Percentiles rank a stretch among this genome's conserved stretches.
phyloP scores from a whole-genome alignment of 2,113 vertebrate genomes.

The Glaucidium brasilianum region DNA sequence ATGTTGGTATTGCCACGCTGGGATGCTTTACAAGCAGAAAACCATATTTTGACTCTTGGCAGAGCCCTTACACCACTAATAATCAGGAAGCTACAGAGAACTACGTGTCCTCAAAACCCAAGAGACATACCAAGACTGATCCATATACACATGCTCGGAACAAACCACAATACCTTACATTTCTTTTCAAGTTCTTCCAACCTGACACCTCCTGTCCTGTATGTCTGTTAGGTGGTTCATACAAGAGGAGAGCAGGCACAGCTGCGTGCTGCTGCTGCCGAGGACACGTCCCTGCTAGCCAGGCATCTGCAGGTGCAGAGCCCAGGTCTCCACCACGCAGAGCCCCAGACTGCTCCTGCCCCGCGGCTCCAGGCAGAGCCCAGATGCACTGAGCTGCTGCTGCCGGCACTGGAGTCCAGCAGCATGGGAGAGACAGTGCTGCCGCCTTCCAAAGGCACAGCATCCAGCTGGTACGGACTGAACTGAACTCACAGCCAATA shows the following conservation, averaged over 20 bases:
- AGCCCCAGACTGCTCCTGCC: not conserved
- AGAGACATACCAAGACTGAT: not conserved
- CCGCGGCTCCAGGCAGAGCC: not conserved
- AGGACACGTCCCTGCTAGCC: not conserved
- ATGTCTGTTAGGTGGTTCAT: accelerated
- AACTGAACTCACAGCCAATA: accelerated
- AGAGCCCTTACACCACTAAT: not conserved
- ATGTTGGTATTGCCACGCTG: not conserved
- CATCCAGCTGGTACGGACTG: not conserved
- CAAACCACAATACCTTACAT: not conserved
- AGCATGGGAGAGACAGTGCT: not conserved
- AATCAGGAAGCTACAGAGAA: not conserved
- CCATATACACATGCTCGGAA: accelerated
- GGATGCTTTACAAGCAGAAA: not conserved
- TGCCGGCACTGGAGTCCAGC: not conserved
- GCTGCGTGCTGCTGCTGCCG: not conserved
- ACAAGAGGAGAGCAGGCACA: not conserved
- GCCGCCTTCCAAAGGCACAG: not conserved
- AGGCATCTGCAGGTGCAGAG: not conserved
- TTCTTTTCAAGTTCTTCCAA: not conserved
- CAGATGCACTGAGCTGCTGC: not conserved
- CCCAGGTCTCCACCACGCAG: accelerated
- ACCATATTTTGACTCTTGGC: not conserved
- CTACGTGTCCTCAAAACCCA: not conserved
- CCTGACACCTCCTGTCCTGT: not conserved